phyloP scores from a whole-genome alignment of 2,113 vertebrate species.

The Anhinga rufa region DNA sequence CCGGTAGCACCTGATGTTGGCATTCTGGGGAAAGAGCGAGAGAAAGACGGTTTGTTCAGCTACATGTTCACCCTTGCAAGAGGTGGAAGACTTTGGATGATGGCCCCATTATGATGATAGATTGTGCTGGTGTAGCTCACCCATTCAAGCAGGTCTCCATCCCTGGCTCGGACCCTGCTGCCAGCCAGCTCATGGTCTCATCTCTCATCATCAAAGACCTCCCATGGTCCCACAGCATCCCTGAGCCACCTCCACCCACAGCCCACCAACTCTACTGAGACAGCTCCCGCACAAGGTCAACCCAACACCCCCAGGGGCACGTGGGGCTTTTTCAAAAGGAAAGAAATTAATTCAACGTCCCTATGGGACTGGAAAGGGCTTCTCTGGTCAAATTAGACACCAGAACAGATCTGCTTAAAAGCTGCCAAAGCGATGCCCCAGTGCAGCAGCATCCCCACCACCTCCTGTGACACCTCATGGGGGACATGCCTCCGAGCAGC shows the following conservation, averaged over 20 bases:
- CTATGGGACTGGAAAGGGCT: background rate
- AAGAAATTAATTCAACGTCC: fast-evolving
- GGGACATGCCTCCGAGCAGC: conserved; percentile 83
- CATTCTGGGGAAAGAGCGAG: conserved; percentile 65
- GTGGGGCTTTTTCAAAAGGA: background rate
- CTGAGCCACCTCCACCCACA: background rate
- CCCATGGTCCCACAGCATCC: fast-evolving
- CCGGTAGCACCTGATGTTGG: conserved; percentile 85
- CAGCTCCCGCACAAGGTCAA: background rate
- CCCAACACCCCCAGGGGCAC: background rate
- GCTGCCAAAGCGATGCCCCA: fast-evolving
- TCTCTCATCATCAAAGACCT: background rate
- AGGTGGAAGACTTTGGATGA: background rate
- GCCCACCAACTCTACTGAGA: fast-evolving
- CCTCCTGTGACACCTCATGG: fast-evolving
- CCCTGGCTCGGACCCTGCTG: background rate
- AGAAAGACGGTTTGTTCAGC: fast-evolving
- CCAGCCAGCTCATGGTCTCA: background rate
- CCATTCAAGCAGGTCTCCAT: background rate
- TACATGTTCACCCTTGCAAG: fast-evolving
- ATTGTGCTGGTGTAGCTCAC: background rate
- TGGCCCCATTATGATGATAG: fast-evolving
- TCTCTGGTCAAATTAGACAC: background rate
- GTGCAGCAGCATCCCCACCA: background rate
- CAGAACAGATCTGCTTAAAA: background rate